Percentiles rank a stretch among this genome's conserved stretches.
Evolutionary conservation across 2,113 vertebrate species (phyloP).

Genomic region (Elachura formosa): DNA sequence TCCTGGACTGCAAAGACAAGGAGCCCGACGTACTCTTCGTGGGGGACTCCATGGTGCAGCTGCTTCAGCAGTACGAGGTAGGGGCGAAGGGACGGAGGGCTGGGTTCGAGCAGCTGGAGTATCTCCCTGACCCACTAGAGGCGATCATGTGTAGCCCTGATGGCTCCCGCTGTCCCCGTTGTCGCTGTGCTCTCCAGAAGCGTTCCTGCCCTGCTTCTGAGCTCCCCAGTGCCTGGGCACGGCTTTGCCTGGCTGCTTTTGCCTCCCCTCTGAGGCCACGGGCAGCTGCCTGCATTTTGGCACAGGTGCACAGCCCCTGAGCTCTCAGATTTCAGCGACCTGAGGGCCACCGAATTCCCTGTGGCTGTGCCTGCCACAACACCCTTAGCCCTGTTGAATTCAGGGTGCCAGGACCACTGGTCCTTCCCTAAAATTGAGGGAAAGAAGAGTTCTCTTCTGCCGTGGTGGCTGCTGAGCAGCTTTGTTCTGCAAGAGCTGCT

Average conservation of each 20-base stretch:
- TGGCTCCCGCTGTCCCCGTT: rapidly evolving
- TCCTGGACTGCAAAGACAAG: constrained; percentile 83
- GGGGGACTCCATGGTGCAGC: constrained; percentile 95
- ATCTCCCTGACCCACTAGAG: rapidly evolving
- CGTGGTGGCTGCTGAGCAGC: background rate
- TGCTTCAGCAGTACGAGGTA: constrained; percentile 95
- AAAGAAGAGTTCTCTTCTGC: background rate
- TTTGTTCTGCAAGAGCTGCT: background rate
- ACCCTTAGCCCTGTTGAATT: rapidly evolving
- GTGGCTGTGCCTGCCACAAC: background rate
- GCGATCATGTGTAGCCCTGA: rapidly evolving
- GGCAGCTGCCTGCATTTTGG: rapidly evolving
- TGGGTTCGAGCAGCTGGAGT: rapidly evolving
- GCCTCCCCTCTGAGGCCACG: background rate
- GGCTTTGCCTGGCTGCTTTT: background rate
- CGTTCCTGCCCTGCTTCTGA: background rate
- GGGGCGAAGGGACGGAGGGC: background rate
- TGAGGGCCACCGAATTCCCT: rapidly evolving
- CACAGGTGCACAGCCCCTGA: rapidly evolving
- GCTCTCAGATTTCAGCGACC: background rate
- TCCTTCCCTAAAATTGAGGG: background rate
- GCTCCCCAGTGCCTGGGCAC: background rate
- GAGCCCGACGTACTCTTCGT: constrained; percentile 90
- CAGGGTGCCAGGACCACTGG: rapidly evolving
- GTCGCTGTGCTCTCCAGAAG: rapidly evolving